Percentiles rank a stretch among this genome's conserved stretches.
Conservation (phyloP, 2,797 vertebrate species). For the Tolypeutes matacus region DNA sequence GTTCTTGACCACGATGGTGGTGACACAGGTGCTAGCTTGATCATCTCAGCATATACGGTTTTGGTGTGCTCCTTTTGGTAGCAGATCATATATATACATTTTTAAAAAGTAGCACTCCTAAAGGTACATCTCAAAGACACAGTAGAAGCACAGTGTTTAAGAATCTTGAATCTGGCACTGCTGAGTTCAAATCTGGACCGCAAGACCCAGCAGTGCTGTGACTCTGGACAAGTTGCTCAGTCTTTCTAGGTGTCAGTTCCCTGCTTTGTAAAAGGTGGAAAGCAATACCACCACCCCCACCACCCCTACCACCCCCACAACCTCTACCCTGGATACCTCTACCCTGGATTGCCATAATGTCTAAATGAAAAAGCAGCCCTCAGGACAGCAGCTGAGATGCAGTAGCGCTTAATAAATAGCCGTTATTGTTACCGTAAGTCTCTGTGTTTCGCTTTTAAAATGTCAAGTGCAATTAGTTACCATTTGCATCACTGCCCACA, state of each 20-base stretch:
- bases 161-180: neutral
- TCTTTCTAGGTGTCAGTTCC: neutral
- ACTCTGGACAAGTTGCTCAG: neutral
- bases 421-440: neutral
- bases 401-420: neutral
- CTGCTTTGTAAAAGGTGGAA: neutral
- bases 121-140: neutral
- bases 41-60: neutral
- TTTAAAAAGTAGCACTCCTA: neutral
- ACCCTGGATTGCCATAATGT: neutral
- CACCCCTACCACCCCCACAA: too few relatives aligned
- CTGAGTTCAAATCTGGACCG: neutral
- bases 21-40: neutral
- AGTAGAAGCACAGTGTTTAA: neutral
- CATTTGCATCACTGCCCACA: neutral
- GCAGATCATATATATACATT: neutral
- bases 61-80: neutral
- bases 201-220: neutral
- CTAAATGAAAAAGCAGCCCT: neutral
- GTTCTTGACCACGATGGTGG: neutral
- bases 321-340: too few relatives aligned
- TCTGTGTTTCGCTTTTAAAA: neutral
- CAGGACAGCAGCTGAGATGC: neutral
- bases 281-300: neutral
- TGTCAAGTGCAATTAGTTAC: neutral